A percentile compares a stretch with the other conserved stretches of the same genome.
Evolutionary conservation across 2,113 vertebrate species (phyloP).

Genomic region (Tinamus guttatus): DNA sequence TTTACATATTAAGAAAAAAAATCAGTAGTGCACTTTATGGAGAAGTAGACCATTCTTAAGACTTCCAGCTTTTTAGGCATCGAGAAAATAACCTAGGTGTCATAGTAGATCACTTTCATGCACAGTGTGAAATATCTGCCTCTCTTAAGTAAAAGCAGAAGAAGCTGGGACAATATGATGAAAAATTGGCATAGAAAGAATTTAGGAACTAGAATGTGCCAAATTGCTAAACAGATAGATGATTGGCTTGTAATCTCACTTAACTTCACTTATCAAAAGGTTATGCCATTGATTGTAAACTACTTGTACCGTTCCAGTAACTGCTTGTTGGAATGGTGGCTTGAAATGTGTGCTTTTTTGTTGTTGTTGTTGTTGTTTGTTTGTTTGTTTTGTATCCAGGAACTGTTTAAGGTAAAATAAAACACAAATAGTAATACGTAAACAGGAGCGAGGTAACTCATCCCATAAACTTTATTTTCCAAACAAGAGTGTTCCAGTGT

Average conservation of each 20-base stretch:
- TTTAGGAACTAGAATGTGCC: neutral
- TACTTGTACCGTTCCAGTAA: neutral
- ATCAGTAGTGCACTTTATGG: neutral
- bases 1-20: accelerated
- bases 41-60: neutral
- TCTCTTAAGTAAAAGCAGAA: neutral
- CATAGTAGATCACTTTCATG: neutral
- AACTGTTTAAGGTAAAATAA: neutral
- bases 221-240: neutral
- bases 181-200: neutral
- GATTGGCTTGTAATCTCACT: neutral
- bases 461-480: neutral
- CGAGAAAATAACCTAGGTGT: neutral
- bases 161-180: neutral
- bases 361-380: neutral
- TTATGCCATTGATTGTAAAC: neutral
- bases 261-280: neutral
- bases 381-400: neutral
- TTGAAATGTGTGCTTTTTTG: neutral
- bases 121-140: neutral
- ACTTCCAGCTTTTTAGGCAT: neutral
- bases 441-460: neutral
- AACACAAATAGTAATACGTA: neutral
- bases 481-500: accelerated
- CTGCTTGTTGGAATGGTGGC: neutral